Conservation (phyloP, 2,888 invertebrate species). For the Archips crataeganus region DNA sequence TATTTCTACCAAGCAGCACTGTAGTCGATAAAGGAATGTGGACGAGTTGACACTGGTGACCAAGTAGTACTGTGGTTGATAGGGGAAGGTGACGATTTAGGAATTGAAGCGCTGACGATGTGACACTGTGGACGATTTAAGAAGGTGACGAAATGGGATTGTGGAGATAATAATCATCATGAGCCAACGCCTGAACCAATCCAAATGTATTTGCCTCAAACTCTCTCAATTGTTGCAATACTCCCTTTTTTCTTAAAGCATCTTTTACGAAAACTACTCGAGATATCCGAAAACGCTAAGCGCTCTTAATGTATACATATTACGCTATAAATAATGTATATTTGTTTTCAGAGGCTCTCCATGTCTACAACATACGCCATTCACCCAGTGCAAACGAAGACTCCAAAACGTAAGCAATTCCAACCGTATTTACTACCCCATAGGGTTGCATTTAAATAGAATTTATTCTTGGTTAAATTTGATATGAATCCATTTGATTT, state of each 20-base stretch:
- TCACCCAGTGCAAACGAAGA: slow-evolving; percentile 58
- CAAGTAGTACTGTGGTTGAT: no score
- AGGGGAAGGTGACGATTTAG: no score
- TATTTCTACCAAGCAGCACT: no score
- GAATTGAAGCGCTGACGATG: no score
- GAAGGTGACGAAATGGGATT: no score
- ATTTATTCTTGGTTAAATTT: slow-evolving; percentile 3
- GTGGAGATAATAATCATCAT: no score
- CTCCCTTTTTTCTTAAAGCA: not conserved
- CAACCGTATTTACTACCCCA: slow-evolving; percentile 46
- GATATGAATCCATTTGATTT: slow-evolving; percentile 5
- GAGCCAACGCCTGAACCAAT: no score
- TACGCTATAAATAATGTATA: slow-evolving; percentile 53
- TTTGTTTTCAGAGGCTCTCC: slow-evolving; percentile 72
- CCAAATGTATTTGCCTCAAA: no score
- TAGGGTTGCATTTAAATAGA: slow-evolving; percentile 9
- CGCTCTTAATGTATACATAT: slow-evolving; percentile 18
- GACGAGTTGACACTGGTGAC: no score
- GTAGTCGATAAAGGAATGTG: no score
- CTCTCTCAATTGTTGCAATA: no score
- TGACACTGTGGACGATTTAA: no score
- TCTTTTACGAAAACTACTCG: slow-evolving; percentile 2
- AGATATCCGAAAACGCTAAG: not conserved
- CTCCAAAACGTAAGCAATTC: slow-evolving; percentile 58
- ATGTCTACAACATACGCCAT: slow-evolving; percentile 63